Evolutionary conservation across 2,888 invertebrate genomes (phyloP).

Genomic region (Rotaria macrura): DNA sequence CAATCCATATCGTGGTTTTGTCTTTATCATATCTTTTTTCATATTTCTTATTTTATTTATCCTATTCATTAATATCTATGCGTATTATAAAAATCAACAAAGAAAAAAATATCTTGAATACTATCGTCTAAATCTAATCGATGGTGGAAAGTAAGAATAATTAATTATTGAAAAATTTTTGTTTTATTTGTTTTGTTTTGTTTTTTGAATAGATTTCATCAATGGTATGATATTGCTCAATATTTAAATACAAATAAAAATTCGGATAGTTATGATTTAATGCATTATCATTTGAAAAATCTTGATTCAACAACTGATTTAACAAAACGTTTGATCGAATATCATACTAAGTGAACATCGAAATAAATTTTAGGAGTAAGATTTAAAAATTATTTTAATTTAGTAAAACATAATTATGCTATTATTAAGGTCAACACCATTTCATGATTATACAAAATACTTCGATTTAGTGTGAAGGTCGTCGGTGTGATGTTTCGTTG

Average conservation of each 20-base stretch:
- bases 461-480: too few species aligned
- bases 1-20: neutral
- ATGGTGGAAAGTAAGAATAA: neutral
- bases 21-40: neutral
- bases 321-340: neutral
- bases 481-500: too few species aligned
- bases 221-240: conserved; percentile 19
- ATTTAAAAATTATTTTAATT: too few species aligned
- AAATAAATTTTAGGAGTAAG: too few species aligned
- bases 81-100: neutral
- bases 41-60: neutral
- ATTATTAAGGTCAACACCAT: too few species aligned
- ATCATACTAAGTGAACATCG: neutral
- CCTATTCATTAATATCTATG: neutral
- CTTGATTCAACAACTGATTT: neutral
- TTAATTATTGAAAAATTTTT: neutral
- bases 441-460: too few species aligned
- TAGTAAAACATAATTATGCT: too few species aligned
- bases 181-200: neutral
- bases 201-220: neutral
- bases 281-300: neutral
- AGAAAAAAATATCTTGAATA: neutral
- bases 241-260: neutral
- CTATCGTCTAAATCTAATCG: neutral
- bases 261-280: neutral